phyloP scores from a whole-genome alignment of 1,140 invertebrate species.

The Dendrolimus kikuchii region DNA sequence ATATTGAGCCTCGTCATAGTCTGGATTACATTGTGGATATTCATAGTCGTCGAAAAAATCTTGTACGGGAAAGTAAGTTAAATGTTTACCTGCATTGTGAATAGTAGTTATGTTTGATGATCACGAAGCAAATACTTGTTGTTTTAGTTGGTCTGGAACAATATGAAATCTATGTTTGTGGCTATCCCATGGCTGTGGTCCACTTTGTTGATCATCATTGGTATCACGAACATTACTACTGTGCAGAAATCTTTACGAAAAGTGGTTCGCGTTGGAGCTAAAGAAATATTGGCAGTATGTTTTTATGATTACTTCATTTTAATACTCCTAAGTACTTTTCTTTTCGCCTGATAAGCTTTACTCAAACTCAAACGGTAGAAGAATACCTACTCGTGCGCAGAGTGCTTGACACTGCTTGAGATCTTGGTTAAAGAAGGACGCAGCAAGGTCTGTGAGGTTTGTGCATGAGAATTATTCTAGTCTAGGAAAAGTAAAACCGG shows the following conservation, averaged over 20 bases:
- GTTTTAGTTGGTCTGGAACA: conserved; percentile 53
- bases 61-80: conserved; percentile 35
- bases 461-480: no score
- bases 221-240: conserved; percentile 21
- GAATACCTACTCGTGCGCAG: no score
- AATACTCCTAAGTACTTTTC: no score
- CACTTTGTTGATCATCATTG: conserved; percentile 20
- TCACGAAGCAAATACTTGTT: neutral
- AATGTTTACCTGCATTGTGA: neutral
- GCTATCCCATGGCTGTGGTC: conserved; percentile 46
- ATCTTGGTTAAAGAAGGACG: no score
- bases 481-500: no score
- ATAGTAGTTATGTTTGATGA: neutral
- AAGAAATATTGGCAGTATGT: conserved; percentile 41
- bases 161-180: conserved; percentile 35
- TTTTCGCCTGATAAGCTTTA: no score
- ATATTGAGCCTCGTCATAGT: conserved; percentile 25
- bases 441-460: no score
- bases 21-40: conserved; percentile 40
- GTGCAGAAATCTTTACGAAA: conserved; percentile 25
- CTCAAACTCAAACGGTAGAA: no score
- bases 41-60: conserved; percentile 35
- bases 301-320: neutral
- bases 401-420: no score
- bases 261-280: conserved; percentile 33